Base-by-base conservation (phyloP, 2,797 vertebrate species). In the Rhabdomys pumilio region DNA sequence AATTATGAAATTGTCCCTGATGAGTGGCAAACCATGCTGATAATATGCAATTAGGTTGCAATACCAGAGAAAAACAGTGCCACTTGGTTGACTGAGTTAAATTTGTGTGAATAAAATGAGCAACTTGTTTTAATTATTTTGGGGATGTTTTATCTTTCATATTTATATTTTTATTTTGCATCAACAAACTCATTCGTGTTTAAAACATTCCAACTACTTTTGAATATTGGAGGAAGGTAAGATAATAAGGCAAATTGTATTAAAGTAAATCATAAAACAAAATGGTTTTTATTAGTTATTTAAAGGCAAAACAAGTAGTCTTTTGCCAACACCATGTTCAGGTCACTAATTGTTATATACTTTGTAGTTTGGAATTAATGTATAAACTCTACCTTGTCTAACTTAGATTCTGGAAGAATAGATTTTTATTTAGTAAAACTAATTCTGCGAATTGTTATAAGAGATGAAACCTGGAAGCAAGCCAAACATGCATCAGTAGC, bases 1-100 rank as follows among this genome's bases (percentile, higher is more conserved):
- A 97, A 97, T 98, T 98, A 96, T 90, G 81, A 91, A 97, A 95
- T 97, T 97, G 67, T 95, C 90, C 96, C 96, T 95, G 76, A 96
- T 97, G 77, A 93, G 93, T 97, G 97, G 96, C 95, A 97, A 97
- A 81, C 76, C 50, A 93, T 41, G 92, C 65, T 89, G 86, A 97
- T 97, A 97, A 80, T 57, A 96, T 98, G 90, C 57, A 97, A 96
- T 98, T 98, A 97, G 96, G 96, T 96, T 47, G 47, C 89, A 72
- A n/a, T 94, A 96, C 97, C 69, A 97, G 92, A 97, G 97, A 98
- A 65, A 26, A 96, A 96, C 96, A 97, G 29, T 61, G 2, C 61
- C 47, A 14, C 91, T 97, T 94, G 77, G n/a, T 92, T 97, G 76
- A 91, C 34, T 92, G 7, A 59, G 73, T 89, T 96, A 97, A 88